Conservation (phyloP, 2,113 vertebrate genomes). For the Calidris pugnax region DNA sequence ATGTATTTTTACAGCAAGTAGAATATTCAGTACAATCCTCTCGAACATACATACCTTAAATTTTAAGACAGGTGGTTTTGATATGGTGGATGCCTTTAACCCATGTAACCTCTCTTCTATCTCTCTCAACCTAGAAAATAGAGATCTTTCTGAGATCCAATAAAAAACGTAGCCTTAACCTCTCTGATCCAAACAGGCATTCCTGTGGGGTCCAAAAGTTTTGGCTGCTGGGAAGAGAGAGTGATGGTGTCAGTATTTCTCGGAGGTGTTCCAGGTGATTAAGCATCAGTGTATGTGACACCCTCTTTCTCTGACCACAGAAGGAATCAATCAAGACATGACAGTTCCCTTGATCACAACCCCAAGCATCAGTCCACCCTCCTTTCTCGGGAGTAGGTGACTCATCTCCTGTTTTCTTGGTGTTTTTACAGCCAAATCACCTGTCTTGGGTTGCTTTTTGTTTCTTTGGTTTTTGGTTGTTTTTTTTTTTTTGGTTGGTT, state of each 20-base stretch:
- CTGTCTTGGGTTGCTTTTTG: not conserved
- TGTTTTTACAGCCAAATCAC: not conserved
- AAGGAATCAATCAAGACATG: not conserved
- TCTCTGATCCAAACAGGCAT: slow-evolving; percentile 34
- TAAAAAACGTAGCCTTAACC: slow-evolving; percentile 31
- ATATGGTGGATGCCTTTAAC: slow-evolving; percentile 81
- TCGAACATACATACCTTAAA: slow-evolving; percentile 85
- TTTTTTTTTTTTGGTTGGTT: too few species aligned
- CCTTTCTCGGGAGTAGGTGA: not conserved
- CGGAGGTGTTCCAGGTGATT: not conserved
- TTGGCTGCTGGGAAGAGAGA: slow-evolving; percentile 30
- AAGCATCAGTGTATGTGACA: not conserved
- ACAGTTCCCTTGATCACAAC: not conserved
- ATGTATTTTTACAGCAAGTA: not conserved
- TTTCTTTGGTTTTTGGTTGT: too few species aligned
- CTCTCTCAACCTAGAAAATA: slow-evolving; percentile 83
- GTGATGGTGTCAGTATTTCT: not conserved
- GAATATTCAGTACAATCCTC: not conserved
- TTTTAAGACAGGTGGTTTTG: slow-evolving; percentile 88
- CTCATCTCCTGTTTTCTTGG: not conserved
- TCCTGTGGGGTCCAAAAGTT: slow-evolving; percentile 26
- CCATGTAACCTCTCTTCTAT: slow-evolving; percentile 88
- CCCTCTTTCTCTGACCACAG: not conserved
- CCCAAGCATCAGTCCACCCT: not conserved
- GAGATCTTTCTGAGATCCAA: slow-evolving; percentile 60